These are phyloP conservation scores for Dendrocincla tyrannina DNA, from an alignment of 2,797 vertebrate species.

Conservation along the genomic window DNA sequence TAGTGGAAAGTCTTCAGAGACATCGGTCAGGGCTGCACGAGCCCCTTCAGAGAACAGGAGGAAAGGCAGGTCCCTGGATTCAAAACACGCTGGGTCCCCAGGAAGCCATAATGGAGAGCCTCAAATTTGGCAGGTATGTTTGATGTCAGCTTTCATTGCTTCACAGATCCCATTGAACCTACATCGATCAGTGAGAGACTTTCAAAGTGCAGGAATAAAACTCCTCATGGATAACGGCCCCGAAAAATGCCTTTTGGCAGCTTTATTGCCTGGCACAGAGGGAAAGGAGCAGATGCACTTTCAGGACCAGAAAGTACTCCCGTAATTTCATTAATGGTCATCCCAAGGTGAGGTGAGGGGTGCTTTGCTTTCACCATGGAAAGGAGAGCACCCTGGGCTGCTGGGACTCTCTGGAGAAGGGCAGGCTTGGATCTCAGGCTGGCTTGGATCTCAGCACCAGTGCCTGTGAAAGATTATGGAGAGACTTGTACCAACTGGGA, in stretches of 20 bases:
- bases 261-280: neutral
- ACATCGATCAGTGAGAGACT: neutral
- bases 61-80: neutral
- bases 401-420: neutral
- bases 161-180: neutral
- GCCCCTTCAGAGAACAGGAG: fast-evolving
- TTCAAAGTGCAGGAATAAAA: constrained; percentile 35
- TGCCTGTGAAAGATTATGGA: neutral
- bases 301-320: neutral
- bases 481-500: neutral
- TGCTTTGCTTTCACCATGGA: neutral
- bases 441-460: fast-evolving
- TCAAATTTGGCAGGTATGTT: neutral
- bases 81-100: fast-evolving
- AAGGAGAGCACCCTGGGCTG: fast-evolving
- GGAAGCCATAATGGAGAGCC: neutral
- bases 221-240: neutral
- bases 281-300: neutral
- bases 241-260: constrained; percentile 16
- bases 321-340: neutral
- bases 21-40: fast-evolving
- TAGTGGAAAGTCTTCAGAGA: fast-evolving
- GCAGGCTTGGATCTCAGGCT: neutral
- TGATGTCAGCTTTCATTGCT: neutral
- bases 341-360: neutral